phyloP scores from a whole-genome alignment of 2,113 vertebrate genomes.

The Paraplagusia blochii region DNA sequence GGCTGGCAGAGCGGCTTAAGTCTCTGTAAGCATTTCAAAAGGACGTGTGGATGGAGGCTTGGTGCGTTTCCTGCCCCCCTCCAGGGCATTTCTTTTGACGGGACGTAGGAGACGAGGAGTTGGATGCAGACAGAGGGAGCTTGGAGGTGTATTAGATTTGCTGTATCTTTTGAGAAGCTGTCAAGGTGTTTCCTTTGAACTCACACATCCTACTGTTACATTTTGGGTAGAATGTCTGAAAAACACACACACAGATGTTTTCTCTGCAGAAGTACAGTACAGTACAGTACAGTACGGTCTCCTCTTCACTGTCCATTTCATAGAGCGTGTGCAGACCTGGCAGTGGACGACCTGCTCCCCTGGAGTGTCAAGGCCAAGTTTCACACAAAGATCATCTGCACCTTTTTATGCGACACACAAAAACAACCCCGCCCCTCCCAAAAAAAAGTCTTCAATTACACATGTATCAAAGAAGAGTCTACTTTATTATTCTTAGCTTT shows the following conservation, averaged over 20 bases:
- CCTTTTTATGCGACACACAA: constrained; percentile 42
- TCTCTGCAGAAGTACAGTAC: not conserved
- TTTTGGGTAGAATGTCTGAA: constrained; percentile 35
- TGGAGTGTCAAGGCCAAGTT: constrained; percentile 53
- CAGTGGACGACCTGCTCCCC: constrained; percentile 21
- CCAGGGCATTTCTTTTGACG: constrained; percentile 55
- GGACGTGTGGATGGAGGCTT: constrained; percentile 48
- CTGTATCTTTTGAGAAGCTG: constrained; percentile 45
- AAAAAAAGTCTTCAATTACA: constrained; percentile 59
- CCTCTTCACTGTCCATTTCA: not conserved
- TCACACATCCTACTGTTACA: constrained; percentile 41
- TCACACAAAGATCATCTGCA: constrained; percentile 58
- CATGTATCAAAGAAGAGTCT: constrained; percentile 43
- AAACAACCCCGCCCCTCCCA: constrained; percentile 33
- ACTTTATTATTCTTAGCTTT: constrained; percentile 34
- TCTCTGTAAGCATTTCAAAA: constrained; percentile 59
- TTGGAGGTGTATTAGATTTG: constrained; percentile 45
- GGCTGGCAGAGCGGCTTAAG: constrained; percentile 33
- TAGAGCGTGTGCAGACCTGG: constrained; percentile 10
- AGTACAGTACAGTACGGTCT: too few relatives aligned
- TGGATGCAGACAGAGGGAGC: constrained; percentile 38
- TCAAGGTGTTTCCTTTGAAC: constrained; percentile 52
- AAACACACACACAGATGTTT: constrained; percentile 1
- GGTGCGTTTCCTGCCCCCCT: constrained; percentile 40
- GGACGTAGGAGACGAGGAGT: constrained; percentile 15